Evolutionary conservation across 2,888 invertebrate genomes (phyloP).

Genomic region (Osedax frankpressi): DNA sequence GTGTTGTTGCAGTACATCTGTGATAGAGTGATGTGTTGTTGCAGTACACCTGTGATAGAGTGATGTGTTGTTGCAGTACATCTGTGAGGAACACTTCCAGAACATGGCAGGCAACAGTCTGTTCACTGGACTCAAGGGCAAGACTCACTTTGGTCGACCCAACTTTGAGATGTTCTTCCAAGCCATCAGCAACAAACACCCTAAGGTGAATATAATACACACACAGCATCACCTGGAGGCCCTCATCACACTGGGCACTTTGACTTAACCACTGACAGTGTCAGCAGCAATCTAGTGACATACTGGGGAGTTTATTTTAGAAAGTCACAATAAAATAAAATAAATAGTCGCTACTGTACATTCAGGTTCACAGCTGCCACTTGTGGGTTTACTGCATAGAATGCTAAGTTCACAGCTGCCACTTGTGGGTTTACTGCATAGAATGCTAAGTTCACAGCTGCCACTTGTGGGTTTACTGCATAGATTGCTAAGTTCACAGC

Average conservation of each 20-base stretch:
- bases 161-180: conserved; percentile 51
- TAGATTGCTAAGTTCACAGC: no score
- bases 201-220: conserved; percentile 47
- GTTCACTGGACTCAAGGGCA: conserved; percentile 54
- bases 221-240: neutral
- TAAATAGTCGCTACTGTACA: no score
- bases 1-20: conserved; percentile 5
- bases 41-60: conserved; percentile 2
- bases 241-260: neutral
- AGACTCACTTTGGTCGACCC: conserved; percentile 56
- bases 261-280: neutral
- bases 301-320: neutral
- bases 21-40: neutral
- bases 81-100: conserved; percentile 57
- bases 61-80: conserved; percentile 47
- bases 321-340: no score
- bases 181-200: conserved; percentile 49
- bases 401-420: no score
- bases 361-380: no score
- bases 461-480: no score
- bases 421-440: no score
- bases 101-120: conserved; percentile 52
- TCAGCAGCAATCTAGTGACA: neutral
- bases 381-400: no score
- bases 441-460: no score